A percentile compares a stretch with the other conserved stretches of the same genome.
These are phyloP conservation scores for Nomia melanderi DNA, from an alignment of 1,140 invertebrate genomes.

Conservation along the genomic window DNA sequence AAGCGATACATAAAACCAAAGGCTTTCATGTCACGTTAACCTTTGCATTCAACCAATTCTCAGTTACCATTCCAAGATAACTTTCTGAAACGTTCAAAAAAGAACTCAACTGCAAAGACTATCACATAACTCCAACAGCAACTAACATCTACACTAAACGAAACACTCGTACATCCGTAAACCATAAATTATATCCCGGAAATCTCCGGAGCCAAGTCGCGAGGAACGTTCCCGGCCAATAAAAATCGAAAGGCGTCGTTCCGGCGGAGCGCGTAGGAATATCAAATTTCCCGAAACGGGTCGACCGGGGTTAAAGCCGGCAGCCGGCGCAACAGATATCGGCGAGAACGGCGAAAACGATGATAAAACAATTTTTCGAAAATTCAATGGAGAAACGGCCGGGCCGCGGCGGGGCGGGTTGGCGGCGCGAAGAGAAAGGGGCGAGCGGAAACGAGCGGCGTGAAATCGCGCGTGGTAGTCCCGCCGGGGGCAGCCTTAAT, in stretches of 20 bases:
- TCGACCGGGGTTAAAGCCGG: constrained; percentile 2
- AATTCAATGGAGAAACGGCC: constrained; percentile 40
- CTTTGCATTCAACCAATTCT: too few relatives aligned
- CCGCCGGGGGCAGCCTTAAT: constrained; percentile 50
- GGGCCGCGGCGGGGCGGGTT: not conserved
- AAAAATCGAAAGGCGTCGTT: not conserved
- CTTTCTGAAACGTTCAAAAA: too few relatives aligned
- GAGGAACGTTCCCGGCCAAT: not conserved
- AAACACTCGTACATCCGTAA: too few relatives aligned
- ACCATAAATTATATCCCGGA: too few relatives aligned
- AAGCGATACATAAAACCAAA: too few relatives aligned
- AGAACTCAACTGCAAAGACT: too few relatives aligned
- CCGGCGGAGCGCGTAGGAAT: not conserved
- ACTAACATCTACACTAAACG: too few relatives aligned
- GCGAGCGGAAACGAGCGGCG: not conserved
- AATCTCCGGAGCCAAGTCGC: not conserved
- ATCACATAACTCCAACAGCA: too few relatives aligned
- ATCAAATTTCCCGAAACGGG: constrained; percentile 27
- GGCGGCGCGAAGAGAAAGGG: too few relatives aligned
- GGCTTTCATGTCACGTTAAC: too few relatives aligned
- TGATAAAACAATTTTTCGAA: constrained; percentile 52
- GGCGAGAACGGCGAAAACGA: constrained; percentile 19
- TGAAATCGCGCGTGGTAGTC: constrained; percentile 41
- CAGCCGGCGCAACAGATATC: constrained; percentile 35
- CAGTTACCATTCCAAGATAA: too few relatives aligned